A percentile compares a stretch with the other conserved stretches of the same genome.
Evolutionary conservation across 2,888 invertebrate species (phyloP).

Genomic region (Acrobasis repandana): DNA sequence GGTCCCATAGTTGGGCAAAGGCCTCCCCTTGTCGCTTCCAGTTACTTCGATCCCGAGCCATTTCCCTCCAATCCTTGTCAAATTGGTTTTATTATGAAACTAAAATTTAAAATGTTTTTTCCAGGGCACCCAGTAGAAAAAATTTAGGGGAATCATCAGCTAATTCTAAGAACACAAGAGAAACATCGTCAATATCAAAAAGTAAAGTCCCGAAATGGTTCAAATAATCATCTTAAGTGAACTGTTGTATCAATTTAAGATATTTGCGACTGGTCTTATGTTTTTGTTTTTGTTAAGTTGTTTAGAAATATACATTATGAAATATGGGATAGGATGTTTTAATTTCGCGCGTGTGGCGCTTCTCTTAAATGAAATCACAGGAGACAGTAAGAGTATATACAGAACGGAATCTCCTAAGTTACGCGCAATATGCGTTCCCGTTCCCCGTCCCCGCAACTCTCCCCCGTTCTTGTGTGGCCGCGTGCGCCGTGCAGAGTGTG

Average conservation of each 20-base stretch:
- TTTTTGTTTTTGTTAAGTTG: constrained; percentile 9
- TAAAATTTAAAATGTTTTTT: constrained; percentile 28
- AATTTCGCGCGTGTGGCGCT: background rate
- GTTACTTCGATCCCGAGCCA: too few relatives aligned
- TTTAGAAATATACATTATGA: background rate
- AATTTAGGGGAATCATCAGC: constrained; percentile 49
- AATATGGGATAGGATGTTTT: background rate
- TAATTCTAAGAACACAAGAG: constrained; percentile 39
- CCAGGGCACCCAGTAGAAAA: constrained; percentile 69
- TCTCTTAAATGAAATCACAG: too few relatives aligned
- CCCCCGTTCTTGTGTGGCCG: too few relatives aligned
- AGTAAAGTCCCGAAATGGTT: constrained; percentile 78
- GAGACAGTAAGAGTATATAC: too few relatives aligned
- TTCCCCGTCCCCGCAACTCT: too few relatives aligned
- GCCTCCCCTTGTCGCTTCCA: too few relatives aligned
- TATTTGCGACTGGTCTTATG: background rate
- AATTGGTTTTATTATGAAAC: background rate
- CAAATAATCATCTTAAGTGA: constrained; percentile 54
- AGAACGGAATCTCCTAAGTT: too few relatives aligned
- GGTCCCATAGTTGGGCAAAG: too few relatives aligned
- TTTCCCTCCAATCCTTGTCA: too few relatives aligned
- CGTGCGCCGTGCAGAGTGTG: too few relatives aligned
- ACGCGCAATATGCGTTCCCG: too few relatives aligned
- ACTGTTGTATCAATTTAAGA: background rate
- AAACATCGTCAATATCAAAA: constrained; percentile 55